Percentiles rank a stretch among this genome's conserved stretches.
Conservation (phyloP, 2,113 vertebrate genomes). For the Silurus meridionalis region DNA sequence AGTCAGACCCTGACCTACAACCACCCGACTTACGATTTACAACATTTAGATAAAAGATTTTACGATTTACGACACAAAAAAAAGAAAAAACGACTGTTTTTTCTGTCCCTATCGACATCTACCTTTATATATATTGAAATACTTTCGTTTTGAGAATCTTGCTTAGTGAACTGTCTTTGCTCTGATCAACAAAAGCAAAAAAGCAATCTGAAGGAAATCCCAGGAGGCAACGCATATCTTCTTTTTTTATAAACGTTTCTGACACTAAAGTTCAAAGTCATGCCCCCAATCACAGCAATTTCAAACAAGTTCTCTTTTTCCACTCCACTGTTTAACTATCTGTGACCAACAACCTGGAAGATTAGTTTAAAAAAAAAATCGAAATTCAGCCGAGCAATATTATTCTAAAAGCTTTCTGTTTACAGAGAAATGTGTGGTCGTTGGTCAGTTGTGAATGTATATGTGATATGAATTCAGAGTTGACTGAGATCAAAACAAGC, state of each 20-base stretch:
- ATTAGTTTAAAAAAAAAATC: not conserved
- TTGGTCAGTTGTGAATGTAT: not conserved
- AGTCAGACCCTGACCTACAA: no score
- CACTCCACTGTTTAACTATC: not conserved
- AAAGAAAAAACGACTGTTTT: no score
- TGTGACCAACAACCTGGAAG: not conserved
- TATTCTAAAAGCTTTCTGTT: not conserved
- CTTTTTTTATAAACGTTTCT: slow-evolving; percentile 12
- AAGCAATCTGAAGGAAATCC: slow-evolving; percentile 33
- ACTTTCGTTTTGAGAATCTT: not conserved
- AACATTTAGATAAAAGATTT: no score
- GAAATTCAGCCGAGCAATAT: not conserved
- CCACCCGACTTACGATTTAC: no score
- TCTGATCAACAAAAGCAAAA: not conserved
- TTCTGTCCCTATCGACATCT: no score
- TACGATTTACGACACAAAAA: no score
- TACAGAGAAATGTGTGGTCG: not conserved
- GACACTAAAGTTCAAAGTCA: slow-evolving; percentile 19
- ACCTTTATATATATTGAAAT: not conserved
- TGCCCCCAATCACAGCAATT: slow-evolving; percentile 11
- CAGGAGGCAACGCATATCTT: slow-evolving; percentile 10
- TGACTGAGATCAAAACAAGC: not conserved
- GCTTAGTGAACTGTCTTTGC: not conserved
- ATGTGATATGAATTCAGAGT: not conserved
- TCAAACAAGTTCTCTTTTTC: slow-evolving; percentile 20